A percentile compares a stretch with the other conserved stretches of the same genome.
Evolutionary conservation across 2,113 vertebrate genomes (phyloP).

Genomic region (Oryzias javanicus): DNA sequence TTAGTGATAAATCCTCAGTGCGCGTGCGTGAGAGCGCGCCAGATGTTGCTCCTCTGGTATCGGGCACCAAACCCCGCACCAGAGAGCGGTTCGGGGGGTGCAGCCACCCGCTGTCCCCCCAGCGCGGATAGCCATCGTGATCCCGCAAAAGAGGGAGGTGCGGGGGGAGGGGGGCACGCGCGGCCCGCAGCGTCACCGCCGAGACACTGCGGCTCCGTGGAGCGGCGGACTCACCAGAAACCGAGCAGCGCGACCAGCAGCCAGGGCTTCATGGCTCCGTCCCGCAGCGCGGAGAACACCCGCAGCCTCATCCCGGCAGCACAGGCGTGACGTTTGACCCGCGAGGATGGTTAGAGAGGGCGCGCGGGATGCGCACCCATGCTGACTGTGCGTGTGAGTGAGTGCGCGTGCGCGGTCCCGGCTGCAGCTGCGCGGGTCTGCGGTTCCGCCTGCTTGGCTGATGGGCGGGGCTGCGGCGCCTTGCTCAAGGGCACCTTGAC

Average conservation of each 20-base stretch:
- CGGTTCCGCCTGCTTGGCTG: background rate
- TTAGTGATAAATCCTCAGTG: too few species aligned
- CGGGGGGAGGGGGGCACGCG: background rate
- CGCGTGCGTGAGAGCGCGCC: too few species aligned
- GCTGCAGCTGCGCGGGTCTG: background rate
- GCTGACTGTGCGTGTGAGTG: background rate
- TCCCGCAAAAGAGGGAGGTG: background rate
- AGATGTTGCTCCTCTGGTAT: too few species aligned
- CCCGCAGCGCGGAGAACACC: slow-evolving; percentile 26
- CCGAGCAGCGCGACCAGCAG: slow-evolving; percentile 65
- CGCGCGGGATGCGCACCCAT: background rate
- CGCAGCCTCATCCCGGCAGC: slow-evolving; percentile 16
- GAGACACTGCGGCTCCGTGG: background rate
- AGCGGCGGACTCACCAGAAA: slow-evolving; percentile 65
- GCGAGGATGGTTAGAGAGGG: too few species aligned
- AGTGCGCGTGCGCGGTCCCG: too few species aligned
- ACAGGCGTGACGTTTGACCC: background rate
- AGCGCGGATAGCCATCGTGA: background rate
- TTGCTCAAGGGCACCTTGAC: slow-evolving; percentile 13
- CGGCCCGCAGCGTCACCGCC: background rate
- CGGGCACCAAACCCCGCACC: too few species aligned
- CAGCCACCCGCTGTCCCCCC: too few species aligned
- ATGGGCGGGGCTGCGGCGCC: background rate
- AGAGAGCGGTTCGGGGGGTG: too few species aligned
- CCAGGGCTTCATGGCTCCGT: slow-evolving; percentile 62